Conservation (phyloP, 2,888 invertebrate genomes). For the Eupithecia exiguata region DNA sequence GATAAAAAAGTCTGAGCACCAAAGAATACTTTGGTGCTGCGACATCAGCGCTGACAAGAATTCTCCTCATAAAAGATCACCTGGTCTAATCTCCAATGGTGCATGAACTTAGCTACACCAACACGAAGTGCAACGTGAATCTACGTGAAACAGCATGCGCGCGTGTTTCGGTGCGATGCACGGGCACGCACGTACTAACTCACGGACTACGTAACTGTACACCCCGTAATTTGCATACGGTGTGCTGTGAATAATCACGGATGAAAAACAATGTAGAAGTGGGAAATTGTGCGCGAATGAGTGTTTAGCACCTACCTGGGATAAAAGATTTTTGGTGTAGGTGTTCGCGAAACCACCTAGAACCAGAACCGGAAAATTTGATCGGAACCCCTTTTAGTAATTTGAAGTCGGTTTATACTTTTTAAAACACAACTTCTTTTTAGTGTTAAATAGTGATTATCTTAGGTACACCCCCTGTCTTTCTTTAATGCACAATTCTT, state of each 20-base stretch:
- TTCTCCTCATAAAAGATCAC: not conserved
- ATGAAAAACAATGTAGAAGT: not conserved
- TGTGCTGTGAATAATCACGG: not conserved
- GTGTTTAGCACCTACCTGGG: not conserved
- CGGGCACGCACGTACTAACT: constrained; percentile 9
- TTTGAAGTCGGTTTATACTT: no score
- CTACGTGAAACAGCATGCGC: not conserved
- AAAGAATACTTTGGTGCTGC: not conserved
- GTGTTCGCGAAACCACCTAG: not conserved
- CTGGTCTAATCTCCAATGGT: not conserved
- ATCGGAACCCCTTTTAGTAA: no score
- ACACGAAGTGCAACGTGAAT: constrained; percentile 10
- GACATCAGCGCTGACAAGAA: not conserved
- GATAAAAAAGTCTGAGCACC: not conserved
- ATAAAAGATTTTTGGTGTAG: not conserved
- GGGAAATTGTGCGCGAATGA: not conserved
- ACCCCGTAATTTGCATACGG: not conserved
- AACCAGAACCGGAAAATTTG: no score
- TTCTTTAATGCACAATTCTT: no score
- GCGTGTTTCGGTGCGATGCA: not conserved
- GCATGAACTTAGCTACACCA: not conserved
- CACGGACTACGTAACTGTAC: not conserved
- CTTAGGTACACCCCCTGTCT: no score
- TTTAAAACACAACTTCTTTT: no score
- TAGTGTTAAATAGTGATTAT: no score